Evolutionary conservation across 1,140 invertebrate genomes (phyloP), one percentile per base, ranked within the genome.

Genomic region (Pissodes strobi): DNA sequence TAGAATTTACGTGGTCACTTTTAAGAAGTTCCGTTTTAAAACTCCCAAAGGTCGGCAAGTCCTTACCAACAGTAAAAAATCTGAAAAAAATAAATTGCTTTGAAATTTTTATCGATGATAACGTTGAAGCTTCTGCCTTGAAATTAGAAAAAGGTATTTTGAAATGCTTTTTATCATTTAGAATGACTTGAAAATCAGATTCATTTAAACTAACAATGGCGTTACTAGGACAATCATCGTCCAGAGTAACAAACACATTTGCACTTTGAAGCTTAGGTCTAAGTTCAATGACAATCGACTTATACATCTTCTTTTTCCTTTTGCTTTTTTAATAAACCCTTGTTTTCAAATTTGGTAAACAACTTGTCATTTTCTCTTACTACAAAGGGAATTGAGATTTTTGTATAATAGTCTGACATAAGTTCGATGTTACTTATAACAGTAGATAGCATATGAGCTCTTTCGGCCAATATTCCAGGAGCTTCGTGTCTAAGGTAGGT

Each of bases 381-480:
- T 37, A 84, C 82, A 79, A 89, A 92, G 0, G 88, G 84, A 64
- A 99, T 71, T 0, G 88, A 90, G 2, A 86, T 87, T 74, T 87
- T 87, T 74, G 90, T 81, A 79, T 98, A 98, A 79, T 95, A 98
- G 71, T 94, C 83, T 0, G 84, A 68, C 68, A 87, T 79, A 53
- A 94, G 75, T 82, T 94, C 87, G 65, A 99, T 86, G 73, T 99
- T 98, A 73, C 86, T 85, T 39, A 98, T 98, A n/a, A 98, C 92
- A 5, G 89, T 88, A 19, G 88, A 84, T 13, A 99, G 78, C 62
- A 97, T 79, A 82, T 98, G 94, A 6, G 93, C 88, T 76, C 88
- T 89, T 76, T 95, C 93, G 15, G 86, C 85, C 78, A 85, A 64
- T 49, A 74, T 82, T 82, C 92, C 92, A 52, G 92, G 90, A 1